Base-by-base conservation (phyloP, 2,113 vertebrate genomes). In the Shinisaurus crocodilurus region DNA sequence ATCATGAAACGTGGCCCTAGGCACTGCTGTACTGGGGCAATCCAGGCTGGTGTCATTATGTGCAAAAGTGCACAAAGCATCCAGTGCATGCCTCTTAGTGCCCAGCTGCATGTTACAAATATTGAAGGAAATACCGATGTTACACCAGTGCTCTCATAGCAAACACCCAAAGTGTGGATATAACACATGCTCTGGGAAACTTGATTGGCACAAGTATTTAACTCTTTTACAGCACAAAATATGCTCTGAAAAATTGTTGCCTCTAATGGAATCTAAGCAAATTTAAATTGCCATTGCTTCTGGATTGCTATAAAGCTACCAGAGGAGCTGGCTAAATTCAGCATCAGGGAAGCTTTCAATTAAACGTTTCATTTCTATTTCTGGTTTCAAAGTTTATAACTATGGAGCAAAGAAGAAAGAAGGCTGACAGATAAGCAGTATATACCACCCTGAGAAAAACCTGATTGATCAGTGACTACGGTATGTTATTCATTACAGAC, bases 271-370 rank as follows among this genome's bases (percentile, higher is more conserved):
- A 92, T 95, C 94, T 96, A 94, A 95, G 92, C 88, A 97, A 97
- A 97, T 96, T 96, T 96, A 96, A 96, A 91, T 94, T 94, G 85
- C 88, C 87, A 93, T 95, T 96, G 88, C 83, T 95, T 95, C 86
- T 87, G 12, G 92, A 74, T 93, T 97, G 60, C 6, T 96, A 94
- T 92, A 96, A 92, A 87, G 94, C 95, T 96, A 86, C 82, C 85
- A 92, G 92, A 88, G 92, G 94, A 91, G 85, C 92, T 92, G 85
- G 91, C 94, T 96, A 92, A 94, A 95, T 94, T 94, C 89, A 96
- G 94, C 95, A 96, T 95, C 91, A 93, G 96, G 96, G 95, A 97
- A 95, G 93, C 96, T 96, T 96, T 96, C 96, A 96, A 95, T 97
- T 97, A 96, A 95, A 94, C 96, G 70, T 91, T 95, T 95, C 90